A percentile compares a stretch with the other conserved stretches of the same genome.
Evolutionary conservation across 2,113 vertebrate genomes (phyloP).

Genomic region (Pelobates fuscus): DNA sequence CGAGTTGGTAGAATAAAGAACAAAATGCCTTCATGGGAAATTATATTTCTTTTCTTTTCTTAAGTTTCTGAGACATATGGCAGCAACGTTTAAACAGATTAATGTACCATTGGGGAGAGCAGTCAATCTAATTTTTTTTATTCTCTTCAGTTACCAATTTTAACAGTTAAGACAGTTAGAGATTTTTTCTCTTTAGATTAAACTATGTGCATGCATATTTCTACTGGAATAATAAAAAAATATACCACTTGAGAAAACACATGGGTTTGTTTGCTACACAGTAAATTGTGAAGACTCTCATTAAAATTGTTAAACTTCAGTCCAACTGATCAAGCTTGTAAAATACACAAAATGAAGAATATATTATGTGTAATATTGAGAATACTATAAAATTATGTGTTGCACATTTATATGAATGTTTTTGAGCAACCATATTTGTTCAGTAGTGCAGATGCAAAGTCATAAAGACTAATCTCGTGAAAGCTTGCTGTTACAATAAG

Average conservation of each 20-base stretch:
- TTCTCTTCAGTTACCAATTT: conserved; percentile 6
- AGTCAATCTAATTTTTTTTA: conserved; percentile 10
- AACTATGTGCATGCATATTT: conserved; percentile 11
- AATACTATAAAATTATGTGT: too few species aligned
- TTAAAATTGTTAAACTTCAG: too few species aligned
- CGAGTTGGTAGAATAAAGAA: background rate
- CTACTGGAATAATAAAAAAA: conserved; percentile 20
- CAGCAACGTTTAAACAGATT: conserved; percentile 15
- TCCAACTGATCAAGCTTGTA: too few species aligned
- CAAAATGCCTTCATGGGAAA: background rate
- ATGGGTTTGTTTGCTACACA: too few species aligned
- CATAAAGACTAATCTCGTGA: too few species aligned
- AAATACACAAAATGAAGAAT: too few species aligned
- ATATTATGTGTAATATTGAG: too few species aligned
- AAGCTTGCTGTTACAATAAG: too few species aligned
- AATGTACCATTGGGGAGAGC: conserved; percentile 10
- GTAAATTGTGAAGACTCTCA: background rate
- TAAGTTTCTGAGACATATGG: conserved; percentile 10
- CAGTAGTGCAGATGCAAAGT: too few species aligned
- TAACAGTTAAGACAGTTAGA: background rate
- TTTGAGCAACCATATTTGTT: too few species aligned
- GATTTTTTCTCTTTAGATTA: background rate
- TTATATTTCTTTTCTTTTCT: conserved; percentile 8
- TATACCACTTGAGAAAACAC: background rate
- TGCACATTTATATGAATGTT: too few species aligned